Evolutionary conservation across 2,113 vertebrate species (phyloP).

Genomic region (Motacilla alba): DNA sequence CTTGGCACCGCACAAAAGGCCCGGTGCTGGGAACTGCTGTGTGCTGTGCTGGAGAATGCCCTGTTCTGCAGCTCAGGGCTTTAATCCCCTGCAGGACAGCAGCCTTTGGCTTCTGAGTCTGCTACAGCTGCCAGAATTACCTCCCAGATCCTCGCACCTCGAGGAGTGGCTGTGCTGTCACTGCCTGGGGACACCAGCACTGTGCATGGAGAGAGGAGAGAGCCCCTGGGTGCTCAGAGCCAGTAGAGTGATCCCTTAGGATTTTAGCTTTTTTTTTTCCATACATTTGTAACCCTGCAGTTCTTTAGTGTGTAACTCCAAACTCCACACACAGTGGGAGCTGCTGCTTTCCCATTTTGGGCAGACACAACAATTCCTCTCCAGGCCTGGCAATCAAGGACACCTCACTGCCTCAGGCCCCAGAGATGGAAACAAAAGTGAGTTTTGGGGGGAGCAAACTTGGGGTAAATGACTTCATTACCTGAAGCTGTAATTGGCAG

Average conservation of each 20-base stretch:
- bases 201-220: background rate
- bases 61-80: background rate
- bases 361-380: background rate
- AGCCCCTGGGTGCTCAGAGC: background rate
- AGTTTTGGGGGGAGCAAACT: background rate
- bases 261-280: background rate
- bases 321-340: background rate
- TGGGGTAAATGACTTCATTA: background rate
- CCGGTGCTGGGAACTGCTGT: background rate
- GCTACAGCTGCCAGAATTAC: accelerated
- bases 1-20: background rate
- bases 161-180: accelerated
- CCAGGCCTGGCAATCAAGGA: background rate
- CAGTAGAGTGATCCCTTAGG: accelerated
- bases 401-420: background rate
- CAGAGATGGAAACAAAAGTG: background rate
- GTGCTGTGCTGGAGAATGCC: background rate
- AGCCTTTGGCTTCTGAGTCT: background rate
- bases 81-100: background rate
- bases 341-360: background rate
- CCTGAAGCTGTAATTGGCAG: background rate
- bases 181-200: background rate
- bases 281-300: too few species aligned
- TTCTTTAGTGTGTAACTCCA: background rate
- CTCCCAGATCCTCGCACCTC: accelerated